Evolutionary conservation across 2,113 vertebrate species (phyloP), one percentile per base, ranked within the genome.

Genomic region (Aramus guarauna): DNA sequence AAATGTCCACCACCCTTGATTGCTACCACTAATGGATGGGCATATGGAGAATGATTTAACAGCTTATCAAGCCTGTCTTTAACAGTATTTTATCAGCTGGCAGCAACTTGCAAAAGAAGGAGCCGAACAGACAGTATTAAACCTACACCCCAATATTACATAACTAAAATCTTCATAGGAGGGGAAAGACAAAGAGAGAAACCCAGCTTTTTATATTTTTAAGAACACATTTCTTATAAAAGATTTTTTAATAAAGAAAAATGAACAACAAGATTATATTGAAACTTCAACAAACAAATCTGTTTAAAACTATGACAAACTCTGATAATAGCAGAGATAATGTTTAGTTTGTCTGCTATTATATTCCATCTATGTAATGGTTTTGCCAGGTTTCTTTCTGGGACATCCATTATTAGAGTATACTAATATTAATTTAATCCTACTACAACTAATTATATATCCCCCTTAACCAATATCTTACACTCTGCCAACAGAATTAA

Each of bases 391-490:
- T 91, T 96, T 97, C 86, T 94, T 97, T 94, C 93, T 84, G 43
- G 94, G 62, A 83, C 52, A 55, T 73, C 78, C 72, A 67, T 90
- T 96, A 97, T 58, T 92, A 90, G 30, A 74, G 9, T 85, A 88
- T 83, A 68, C 84, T 95, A 90, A 97, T 92, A 94, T 90, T 92
- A 34, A 87, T 86, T 97, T 94, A 97, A 96, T 97, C 93, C 86
- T 95, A 90, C 88, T 95, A 94, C 91, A 95, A 91, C 85, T 93
- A 96, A 96, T 96, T 97, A 92, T 56, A 71, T 69, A 90, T 67
- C 43, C 58, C 67, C 43, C 67, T 94, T 91, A 96, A 96, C 90
- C 50, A 95, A 9, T 41, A 87, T 69, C 62, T 94, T 87, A 34
- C 39, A 86, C 76, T 90, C 85, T 96, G 88, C 58, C 79, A 86